These are phyloP conservation scores for Leptoteleia sp. DNA, from an alignment of 1,140 invertebrate species.

Conservation along the genomic window DNA sequence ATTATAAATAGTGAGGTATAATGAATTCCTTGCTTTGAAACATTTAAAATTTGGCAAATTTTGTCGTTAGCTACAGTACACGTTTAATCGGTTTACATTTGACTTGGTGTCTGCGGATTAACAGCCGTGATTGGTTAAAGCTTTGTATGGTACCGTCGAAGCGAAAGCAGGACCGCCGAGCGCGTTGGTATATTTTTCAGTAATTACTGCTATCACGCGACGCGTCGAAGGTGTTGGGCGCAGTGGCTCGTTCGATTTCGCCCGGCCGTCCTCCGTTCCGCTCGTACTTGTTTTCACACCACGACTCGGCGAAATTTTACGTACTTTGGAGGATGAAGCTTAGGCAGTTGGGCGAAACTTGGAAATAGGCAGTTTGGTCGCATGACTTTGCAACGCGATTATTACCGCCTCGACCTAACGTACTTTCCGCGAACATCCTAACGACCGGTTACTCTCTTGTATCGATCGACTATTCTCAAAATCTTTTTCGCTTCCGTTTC, in stretches of 20 bases:
- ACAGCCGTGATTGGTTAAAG: conserved; percentile 72
- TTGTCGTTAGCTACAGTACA: too few relatives aligned
- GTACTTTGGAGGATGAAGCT: conserved; percentile 46
- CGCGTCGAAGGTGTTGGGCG: conserved; percentile 74
- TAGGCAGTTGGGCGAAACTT: conserved; percentile 75
- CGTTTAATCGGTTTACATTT: too few relatives aligned
- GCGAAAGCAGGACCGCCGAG: conserved; percentile 72
- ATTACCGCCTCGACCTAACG: conserved; percentile 67
- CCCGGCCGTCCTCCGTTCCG: conserved; percentile 20
- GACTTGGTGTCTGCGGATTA: too few relatives aligned
- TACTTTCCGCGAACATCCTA: conserved; percentile 70
- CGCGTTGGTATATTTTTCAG: conserved; percentile 74
- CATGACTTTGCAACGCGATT: conserved; percentile 77
- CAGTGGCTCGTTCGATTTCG: conserved; percentile 45
- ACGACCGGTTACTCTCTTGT: conserved; percentile 75
- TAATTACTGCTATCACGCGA: conserved; percentile 80
- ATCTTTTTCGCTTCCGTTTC: conserved; percentile 59
- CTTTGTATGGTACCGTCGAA: conserved; percentile 75
- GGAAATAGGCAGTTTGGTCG: conserved; percentile 75
- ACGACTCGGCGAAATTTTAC: conserved; percentile 41
- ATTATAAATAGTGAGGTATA: too few relatives aligned
- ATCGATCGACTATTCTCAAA: conserved; percentile 52
- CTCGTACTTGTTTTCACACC: conserved; percentile 45
- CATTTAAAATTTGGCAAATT: too few relatives aligned
- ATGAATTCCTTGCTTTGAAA: too few relatives aligned